A percentile compares a stretch with the other conserved stretches of the same genome.
Conservation (phyloP, 2,888 invertebrate genomes). For the Brassicogethes aeneus region DNA sequence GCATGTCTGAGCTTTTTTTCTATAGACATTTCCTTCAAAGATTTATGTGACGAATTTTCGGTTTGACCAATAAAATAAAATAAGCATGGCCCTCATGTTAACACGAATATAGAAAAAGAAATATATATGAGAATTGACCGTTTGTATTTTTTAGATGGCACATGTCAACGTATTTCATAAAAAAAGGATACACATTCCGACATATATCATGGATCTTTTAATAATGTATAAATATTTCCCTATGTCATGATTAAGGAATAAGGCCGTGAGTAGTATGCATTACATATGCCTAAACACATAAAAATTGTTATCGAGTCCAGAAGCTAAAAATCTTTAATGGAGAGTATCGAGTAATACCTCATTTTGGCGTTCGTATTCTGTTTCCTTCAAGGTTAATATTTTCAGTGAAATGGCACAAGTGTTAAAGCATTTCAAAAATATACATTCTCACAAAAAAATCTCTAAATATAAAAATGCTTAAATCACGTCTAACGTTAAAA, state of each 20-base stretch:
- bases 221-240: neutral
- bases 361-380: too few relatives aligned
- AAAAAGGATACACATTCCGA: neutral
- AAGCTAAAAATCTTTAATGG: too few relatives aligned
- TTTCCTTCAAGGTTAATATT: too few relatives aligned
- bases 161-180: neutral
- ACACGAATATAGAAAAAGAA: constrained; percentile 2
- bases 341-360: too few relatives aligned
- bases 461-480: too few relatives aligned
- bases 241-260: neutral
- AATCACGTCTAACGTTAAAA: too few relatives aligned
- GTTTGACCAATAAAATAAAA: constrained; percentile 5
- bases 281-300: too few relatives aligned
- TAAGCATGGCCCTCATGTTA: constrained; percentile 4
- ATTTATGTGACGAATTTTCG: constrained; percentile 6
- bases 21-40: constrained; percentile 1
- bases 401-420: too few relatives aligned
- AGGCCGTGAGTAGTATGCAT: too few relatives aligned
- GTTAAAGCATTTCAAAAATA: too few relatives aligned
- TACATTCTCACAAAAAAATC: too few relatives aligned
- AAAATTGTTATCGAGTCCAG: too few relatives aligned
- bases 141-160: neutral
- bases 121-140: neutral
- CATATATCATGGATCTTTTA: neutral
- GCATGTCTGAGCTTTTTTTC: neutral